Conservation (phyloP, 2,113 vertebrate genomes). For the Pontoporia blainvillei region DNA sequence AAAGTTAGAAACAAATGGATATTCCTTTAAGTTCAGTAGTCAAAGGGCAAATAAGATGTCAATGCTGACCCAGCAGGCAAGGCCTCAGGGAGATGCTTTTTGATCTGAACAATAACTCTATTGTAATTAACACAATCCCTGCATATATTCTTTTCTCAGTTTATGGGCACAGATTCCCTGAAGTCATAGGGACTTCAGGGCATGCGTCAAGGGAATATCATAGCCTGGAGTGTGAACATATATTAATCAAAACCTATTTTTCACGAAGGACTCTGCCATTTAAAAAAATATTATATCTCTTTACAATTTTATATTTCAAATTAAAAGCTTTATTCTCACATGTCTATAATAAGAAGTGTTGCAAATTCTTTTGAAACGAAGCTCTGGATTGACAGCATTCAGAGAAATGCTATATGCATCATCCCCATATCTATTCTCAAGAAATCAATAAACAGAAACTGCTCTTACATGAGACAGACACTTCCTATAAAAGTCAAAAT, state of each 20-base stretch:
- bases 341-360: background rate
- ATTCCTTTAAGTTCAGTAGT: constrained; percentile 32
- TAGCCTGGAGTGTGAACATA: constrained; percentile 24
- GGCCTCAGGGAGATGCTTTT: constrained; percentile 53
- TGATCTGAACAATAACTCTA: constrained; percentile 65
- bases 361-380: background rate
- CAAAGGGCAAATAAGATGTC: constrained; percentile 47
- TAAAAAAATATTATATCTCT: background rate
- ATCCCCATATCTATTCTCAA: background rate
- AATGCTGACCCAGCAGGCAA: background rate
- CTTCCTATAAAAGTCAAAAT: background rate
- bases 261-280: background rate
- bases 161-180: constrained; percentile 46
- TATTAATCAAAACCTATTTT: constrained; percentile 13
- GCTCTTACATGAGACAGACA: background rate
- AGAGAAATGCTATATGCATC: background rate
- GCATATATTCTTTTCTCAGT: constrained; percentile 51
- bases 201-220: background rate
- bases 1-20: background rate
- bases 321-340: background rate
- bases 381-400: background rate
- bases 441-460: constrained; percentile 4
- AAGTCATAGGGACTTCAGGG: constrained; percentile 3
- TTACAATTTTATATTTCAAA: constrained; percentile 8
- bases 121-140: constrained; percentile 55